phyloP scores from a whole-genome alignment of 2,888 invertebrate genomes.

The Drosophila merina region DNA sequence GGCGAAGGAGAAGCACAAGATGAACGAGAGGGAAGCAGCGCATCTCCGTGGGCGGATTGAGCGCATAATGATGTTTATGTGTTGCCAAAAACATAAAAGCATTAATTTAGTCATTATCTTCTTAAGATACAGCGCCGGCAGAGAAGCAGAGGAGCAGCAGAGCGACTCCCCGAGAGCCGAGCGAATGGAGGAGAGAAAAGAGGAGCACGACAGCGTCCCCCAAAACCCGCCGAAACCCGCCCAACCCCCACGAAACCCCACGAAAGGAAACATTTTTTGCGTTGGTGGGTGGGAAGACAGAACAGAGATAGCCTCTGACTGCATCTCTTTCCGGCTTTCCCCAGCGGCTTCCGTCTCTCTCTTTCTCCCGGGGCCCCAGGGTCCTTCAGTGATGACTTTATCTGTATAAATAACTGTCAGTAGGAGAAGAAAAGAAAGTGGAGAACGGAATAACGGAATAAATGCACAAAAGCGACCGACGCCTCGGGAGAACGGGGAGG shows the following conservation, averaged over 20 bases:
- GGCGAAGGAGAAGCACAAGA: background rate
- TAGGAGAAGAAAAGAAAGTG: conserved; percentile 43
- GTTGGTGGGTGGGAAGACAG: conserved; percentile 1
- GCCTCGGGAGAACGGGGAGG: background rate
- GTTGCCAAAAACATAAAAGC: conserved; percentile 84
- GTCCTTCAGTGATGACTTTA: conserved; percentile 80
- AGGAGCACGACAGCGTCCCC: conserved; percentile 2
- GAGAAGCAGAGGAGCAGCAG: conserved; percentile 23
- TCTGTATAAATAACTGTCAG: conserved; percentile 81
- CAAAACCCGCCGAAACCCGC: background rate
- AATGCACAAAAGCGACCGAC: conserved; percentile 5
- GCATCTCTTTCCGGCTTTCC: conserved; percentile 34
- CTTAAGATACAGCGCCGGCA: conserved; percentile 78
- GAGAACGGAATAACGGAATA: conserved; percentile 12
- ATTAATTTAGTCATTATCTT: conserved; percentile 84
- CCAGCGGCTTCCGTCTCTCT: conserved; percentile 14
- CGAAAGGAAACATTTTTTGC: conserved; percentile 46
- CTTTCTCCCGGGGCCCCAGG: conserved; percentile 49
- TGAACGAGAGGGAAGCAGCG: conserved; percentile 7
- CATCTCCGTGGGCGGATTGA: conserved; percentile 67
- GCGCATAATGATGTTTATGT: conserved; percentile 83
- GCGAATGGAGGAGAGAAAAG: conserved; percentile 1
- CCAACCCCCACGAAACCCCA: conserved; percentile 50
- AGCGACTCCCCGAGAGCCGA: conserved; percentile 7
- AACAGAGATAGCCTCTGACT: conserved; percentile 27